A percentile compares a stretch with the other conserved stretches of the same genome.
Evolutionary conservation across 1,140 invertebrate species (phyloP).

Genomic region (Bombus huntii): DNA sequence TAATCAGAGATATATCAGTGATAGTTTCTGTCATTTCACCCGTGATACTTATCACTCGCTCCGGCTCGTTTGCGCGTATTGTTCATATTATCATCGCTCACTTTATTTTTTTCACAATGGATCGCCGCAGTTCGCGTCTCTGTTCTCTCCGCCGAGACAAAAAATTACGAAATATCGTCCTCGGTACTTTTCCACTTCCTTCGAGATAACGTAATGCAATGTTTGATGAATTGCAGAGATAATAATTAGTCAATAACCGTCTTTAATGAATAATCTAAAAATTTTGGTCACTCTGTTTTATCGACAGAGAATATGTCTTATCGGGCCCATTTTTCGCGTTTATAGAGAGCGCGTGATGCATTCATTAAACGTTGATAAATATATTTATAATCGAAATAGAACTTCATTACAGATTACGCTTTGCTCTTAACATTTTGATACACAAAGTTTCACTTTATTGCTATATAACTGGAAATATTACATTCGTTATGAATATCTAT

Average conservation of each 20-base stretch:
- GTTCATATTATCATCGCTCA: not conserved
- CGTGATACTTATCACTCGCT: constrained; percentile 3
- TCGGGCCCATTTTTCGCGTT: not conserved
- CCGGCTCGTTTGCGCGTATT: constrained; percentile 15
- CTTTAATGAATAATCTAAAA: not conserved
- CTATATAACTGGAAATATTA: not conserved
- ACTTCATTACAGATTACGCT: not conserved
- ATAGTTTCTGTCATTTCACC: not conserved
- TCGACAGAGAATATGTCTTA: not conserved
- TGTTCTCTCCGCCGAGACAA: not conserved
- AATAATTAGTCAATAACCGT: not conserved
- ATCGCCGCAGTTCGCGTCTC: not conserved
- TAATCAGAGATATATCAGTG: not conserved
- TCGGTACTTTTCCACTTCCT: not conserved
- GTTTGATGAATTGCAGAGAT: not conserved
- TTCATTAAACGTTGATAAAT: not conserved
- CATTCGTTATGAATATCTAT: not conserved
- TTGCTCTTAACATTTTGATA: not conserved
- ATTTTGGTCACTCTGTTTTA: not conserved
- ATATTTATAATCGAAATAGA: not conserved
- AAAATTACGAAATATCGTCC: not conserved
- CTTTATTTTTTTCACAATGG: not conserved
- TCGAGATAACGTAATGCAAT: not conserved
- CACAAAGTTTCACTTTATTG: constrained; percentile 1
- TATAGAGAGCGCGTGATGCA: too few relatives aligned